Evolutionary conservation across 2,113 vertebrate genomes (phyloP), one percentile per base, ranked within the genome.

Genomic region (Eurypyga helias): DNA sequence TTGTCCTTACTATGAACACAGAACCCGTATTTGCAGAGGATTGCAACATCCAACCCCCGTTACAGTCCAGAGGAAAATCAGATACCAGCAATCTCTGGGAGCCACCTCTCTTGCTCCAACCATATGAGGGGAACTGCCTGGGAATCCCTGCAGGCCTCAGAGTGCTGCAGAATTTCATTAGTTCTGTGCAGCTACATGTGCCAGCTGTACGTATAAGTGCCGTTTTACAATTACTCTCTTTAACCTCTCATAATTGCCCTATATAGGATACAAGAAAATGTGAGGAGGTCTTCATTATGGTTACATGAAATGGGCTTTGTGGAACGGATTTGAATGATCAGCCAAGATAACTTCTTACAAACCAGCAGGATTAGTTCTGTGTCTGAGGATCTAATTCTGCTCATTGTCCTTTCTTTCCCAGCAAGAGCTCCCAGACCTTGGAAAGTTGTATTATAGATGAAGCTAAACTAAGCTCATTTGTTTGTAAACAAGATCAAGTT

Each of bases 31-130:
- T 76, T 83, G 38, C n/a, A 76, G 51, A 73, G 51, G 19, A 34
- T 17, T 86, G 61, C 71, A 38, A 45, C 10, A 25, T 55, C 24
- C 64, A 58, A 4, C n/a, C 41, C 7, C 24, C 34, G 31, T 55
- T 66, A 31, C 21, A 52, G 38, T 70, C 23, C 34, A 43, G 31
- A 85, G 55, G 41, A 88, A 78, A 46, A 18, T 36, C 11, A 26
- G 69, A 21, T 23, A 57, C 13, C 28, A 78, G 17, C 8, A 72
- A 3, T 58, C 36, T 69, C 36, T 76, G 18, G 33, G 58, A 60
- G 29, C 18, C 3, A 0, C 25, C 3, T 29, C 17, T 66, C 45
- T 70, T 36, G 12, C 29, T 72, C 24, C 55, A 36, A 0, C 72
- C 2, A 0, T 31, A 23, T 5, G 41, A 62, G 26, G 8, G 12